A percentile compares a stretch with the other conserved stretches of the same genome.
Evolutionary conservation across 2,888 invertebrate species (phyloP).

Genomic region (Watsonalla cultraria): DNA sequence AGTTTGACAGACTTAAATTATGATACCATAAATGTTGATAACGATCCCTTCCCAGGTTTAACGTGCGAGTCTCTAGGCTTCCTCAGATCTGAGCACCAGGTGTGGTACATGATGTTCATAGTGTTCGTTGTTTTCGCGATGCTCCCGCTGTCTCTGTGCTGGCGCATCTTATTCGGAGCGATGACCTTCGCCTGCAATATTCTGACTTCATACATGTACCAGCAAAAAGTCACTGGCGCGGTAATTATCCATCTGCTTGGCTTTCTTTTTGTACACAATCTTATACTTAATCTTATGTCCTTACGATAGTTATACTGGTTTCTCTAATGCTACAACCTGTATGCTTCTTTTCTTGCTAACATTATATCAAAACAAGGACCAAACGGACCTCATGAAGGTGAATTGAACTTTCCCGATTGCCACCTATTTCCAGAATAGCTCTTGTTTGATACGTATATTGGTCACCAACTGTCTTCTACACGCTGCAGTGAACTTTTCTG

Average conservation of each 20-base stretch:
- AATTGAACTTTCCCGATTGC: neutral
- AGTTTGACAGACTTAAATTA: no score
- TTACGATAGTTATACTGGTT: no score
- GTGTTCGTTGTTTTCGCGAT: conserved; percentile 96
- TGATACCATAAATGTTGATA: neutral
- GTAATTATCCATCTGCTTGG: no score
- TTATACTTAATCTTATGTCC: no score
- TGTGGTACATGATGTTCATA: conserved; percentile 96
- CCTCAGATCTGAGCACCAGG: conserved; percentile 85
- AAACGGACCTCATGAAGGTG: no score
- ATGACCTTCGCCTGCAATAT: conserved; percentile 89
- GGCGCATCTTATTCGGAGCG: conserved; percentile 92
- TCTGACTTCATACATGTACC: conserved; percentile 72
- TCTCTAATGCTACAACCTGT: no score
- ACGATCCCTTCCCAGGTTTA: conserved; percentile 75
- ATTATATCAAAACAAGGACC: no score
- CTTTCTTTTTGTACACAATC: no score
- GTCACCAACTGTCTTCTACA: conserved; percentile 88
- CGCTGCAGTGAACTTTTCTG: conserved; percentile 92
- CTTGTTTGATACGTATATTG: conserved; percentile 81
- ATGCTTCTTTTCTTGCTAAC: no score
- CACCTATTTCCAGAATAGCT: conserved; percentile 48
- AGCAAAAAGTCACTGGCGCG: conserved; percentile 13
- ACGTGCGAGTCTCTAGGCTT: conserved; percentile 87
- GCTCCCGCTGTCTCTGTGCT: conserved; percentile 92